Base-by-base conservation (phyloP, 2,113 vertebrate species). In the Scophthalmus maximus region DNA sequence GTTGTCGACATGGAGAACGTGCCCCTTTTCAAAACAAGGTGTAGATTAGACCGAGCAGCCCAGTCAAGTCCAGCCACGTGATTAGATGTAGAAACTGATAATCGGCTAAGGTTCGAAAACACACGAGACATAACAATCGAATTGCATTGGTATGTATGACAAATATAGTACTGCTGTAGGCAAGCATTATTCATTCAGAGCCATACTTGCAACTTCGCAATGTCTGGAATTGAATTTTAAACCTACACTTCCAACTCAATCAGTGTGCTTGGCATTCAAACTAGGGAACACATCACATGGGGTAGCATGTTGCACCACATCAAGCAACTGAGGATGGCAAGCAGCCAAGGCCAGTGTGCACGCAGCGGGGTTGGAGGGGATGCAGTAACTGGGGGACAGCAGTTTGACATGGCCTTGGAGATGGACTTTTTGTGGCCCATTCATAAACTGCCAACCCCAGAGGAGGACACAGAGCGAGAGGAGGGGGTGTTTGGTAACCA, bases 61-160 rank as follows among this genome's bases (percentile, higher is more conserved):
- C 29, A 22, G 51, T 78, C 62, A 34, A 61, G 32, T 83, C 67
- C 69, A 69, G 68, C 26, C 88, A 86, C 88, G 82, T 87, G 84
- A 87, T 81, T 73, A 42, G 76, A 84, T 81, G 81, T 82, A 84
- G 62, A 51, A 46, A 36, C 49, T 22, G 46, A 47, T 89, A 82
- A 88, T 89, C 76, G 62, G 69, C 36, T 53, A n/a, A 23, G 77
- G 53, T 50, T 42, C 25, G n/a, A 9, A 57, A 79, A 75, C 65
- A 77, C 69, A 77, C 63, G 61, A 51, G 15, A 74, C 50, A 36
- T 34, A 22, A 26, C 44, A 61, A 22, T 52, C 29, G 40, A 55
- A 75, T 51, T 59, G 55, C 22, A 42, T n/a, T 59, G 63, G 22
- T 44, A 36, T 52, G 23, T 32, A 22, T 44, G 53, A 70, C 20